Evolutionary conservation across 2,888 invertebrate genomes (phyloP).

Genomic region (Aporophyla nigra): DNA sequence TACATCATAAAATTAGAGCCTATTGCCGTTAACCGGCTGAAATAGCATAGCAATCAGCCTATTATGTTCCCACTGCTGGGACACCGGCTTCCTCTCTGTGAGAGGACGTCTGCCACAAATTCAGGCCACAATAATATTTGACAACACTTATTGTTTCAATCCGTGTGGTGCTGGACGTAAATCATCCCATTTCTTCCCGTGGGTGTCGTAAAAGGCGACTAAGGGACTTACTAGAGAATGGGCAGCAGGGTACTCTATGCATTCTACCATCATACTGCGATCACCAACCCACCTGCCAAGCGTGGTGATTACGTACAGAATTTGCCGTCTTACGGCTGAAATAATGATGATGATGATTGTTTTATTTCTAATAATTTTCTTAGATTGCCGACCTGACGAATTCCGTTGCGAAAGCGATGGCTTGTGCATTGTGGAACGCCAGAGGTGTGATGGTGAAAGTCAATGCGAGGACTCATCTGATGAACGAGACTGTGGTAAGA

Average conservation of each 20-base stretch:
- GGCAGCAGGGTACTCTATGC: too few species aligned
- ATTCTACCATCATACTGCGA: too few species aligned
- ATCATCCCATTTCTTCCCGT: too few species aligned
- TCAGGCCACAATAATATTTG: neutral
- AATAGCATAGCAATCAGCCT: neutral
- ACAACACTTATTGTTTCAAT: neutral
- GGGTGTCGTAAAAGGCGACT: too few species aligned
- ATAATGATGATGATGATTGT: too few species aligned
- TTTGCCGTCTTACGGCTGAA: too few species aligned
- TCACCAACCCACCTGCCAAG: too few species aligned
- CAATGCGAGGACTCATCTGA: conserved; percentile 92
- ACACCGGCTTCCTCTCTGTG: neutral
- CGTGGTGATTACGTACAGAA: too few species aligned
- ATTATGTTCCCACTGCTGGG: neutral
- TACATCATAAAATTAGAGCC: neutral
- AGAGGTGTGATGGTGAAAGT: conserved; percentile 90
- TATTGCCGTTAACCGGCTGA: neutral
- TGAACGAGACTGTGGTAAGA: conserved; percentile 89
- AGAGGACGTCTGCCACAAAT: neutral
- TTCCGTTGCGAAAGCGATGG: conserved; percentile 92
- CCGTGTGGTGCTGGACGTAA: too few species aligned
- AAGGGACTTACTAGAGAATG: too few species aligned
- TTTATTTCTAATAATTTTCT: neutral
- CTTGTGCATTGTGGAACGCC: conserved; percentile 90
- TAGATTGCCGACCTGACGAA: conserved; percentile 86